These are phyloP conservation scores for Xenops minutus DNA, from an alignment of 2,797 vertebrate genomes.

Conservation along the genomic window DNA sequence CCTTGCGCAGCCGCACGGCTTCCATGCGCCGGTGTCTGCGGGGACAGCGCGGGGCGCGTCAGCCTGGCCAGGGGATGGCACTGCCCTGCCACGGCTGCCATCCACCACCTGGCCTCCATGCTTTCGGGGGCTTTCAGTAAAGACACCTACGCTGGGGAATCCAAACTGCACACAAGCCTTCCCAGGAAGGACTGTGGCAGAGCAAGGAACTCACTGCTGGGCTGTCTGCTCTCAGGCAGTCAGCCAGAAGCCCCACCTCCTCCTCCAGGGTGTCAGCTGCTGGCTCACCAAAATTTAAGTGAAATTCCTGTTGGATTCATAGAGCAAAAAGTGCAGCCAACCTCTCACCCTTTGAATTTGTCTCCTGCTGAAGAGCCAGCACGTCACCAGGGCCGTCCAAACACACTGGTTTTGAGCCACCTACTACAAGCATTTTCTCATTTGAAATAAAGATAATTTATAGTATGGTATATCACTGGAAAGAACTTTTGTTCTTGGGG, in stretches of 20 bases:
- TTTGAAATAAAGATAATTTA: background rate
- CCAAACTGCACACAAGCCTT: background rate
- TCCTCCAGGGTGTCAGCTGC: background rate
- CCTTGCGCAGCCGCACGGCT: slow-evolving; percentile 96
- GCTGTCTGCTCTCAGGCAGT: background rate
- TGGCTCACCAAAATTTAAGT: background rate
- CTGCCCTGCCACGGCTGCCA: accelerated
- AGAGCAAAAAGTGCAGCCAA: background rate
- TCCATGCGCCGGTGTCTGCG: slow-evolving; percentile 96
- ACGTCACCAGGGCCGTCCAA: background rate
- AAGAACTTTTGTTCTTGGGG: background rate
- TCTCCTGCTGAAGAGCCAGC: background rate
- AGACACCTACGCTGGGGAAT: background rate
- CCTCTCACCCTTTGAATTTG: background rate
- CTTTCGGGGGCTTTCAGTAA: background rate
- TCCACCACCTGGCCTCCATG: background rate
- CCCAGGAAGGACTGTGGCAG: background rate
- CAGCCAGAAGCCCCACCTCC: background rate
- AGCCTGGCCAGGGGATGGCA: background rate
- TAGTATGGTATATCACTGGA: background rate
- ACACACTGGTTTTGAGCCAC: background rate
- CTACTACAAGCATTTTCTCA: background rate
- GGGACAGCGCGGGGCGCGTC: background rate
- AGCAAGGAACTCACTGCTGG: background rate
- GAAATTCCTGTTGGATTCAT: background rate